These are phyloP conservation scores for Steinernema hermaphroditum DNA, from an alignment of 2,888 invertebrate genomes.

Conservation along the genomic window DNA sequence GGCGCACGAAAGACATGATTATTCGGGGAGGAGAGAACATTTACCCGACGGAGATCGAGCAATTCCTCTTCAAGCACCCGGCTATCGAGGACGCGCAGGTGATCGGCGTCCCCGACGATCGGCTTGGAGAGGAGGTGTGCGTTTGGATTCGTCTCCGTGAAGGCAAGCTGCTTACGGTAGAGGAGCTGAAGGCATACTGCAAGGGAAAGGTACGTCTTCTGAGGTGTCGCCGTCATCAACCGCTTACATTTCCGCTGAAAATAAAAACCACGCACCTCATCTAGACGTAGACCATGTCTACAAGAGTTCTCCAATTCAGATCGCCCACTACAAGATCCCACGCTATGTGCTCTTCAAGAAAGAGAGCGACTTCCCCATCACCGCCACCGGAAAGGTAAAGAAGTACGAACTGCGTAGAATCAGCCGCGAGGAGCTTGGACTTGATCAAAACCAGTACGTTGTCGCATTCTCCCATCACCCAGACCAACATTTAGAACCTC, in stretches of 20 bases:
- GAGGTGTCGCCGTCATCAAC: too few species aligned
- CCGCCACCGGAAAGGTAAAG: conserved; percentile 77
- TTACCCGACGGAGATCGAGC: conserved; percentile 70
- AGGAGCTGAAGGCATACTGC: conserved; percentile 70
- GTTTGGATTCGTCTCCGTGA: conserved; percentile 71
- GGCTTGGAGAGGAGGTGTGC: conserved; percentile 70
- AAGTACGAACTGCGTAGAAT: conserved; percentile 33
- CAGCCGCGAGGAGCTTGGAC: conserved; percentile 9
- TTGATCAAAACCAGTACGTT: not conserved
- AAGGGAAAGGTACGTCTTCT: conserved; percentile 67
- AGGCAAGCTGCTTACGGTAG: conserved; percentile 67
- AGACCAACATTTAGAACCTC: not conserved
- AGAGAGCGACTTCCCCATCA: conserved; percentile 75
- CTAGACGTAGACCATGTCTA: too few species aligned
- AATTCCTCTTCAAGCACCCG: conserved; percentile 68
- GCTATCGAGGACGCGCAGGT: conserved; percentile 69
- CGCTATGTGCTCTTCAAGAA: conserved; percentile 73
- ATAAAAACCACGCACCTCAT: too few species aligned
- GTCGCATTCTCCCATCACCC: not conserved
- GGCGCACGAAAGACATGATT: conserved; percentile 70
- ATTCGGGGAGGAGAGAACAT: conserved; percentile 71
- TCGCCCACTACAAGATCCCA: conserved; percentile 81
- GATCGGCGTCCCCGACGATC: conserved; percentile 69
- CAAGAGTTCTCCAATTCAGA: too few species aligned
- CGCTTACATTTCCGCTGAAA: too few species aligned